Evolutionary conservation across 92 coral and sea anemone genomes (phyloP), one percentile per base, ranked within the genome.

Genomic region (Palythoa grandiflora): DNA sequence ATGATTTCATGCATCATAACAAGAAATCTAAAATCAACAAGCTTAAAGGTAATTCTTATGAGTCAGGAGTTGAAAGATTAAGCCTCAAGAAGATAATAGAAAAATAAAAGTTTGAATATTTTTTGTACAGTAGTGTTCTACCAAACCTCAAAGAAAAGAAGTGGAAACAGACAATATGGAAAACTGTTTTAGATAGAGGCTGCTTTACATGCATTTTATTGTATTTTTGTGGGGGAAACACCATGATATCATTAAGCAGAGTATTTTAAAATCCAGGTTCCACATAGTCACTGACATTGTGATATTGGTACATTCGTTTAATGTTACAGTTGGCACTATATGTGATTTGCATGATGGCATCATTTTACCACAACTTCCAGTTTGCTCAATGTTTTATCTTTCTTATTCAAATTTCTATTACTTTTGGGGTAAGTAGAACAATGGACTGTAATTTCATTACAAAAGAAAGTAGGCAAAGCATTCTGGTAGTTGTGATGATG

Each of bases 151-250:
- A 68, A 21, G 39, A 20, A 68, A 68, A 68, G 14, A 68, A 68
- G 73, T 68, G 73, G 73, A 68, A 68, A 68, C 73, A 68, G 73
- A 68, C 73, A 68, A 68, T 68, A 68, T 68, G 73, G 73, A 68
- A 11, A 68, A 68, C 38, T 68, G 73, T 68, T 68, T 68, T 68
- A 68, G 39, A 21, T 20, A 20, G 14, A 68, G 39, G 73, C 73
- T 68, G 73, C 6, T 63, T 63, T 63, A 63, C 71, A 16, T 63
- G 71, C 71, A 63, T 63, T 63, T 63, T 63, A 63, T 63, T 63
- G 71, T 16, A 63, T 68, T 60, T 65, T 21, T 68, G 73, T 68
- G 9, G 73, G 38, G 73, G 6, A 21, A 68, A 68, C 39, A 68
- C 73, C 73, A 63, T 63, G 71, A 63, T 63, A 63, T 63, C 71